A percentile compares a stretch with the other conserved stretches of the same genome.
phyloP scores from a whole-genome alignment of 92 coral and sea anemone genomes.

The Micromussa lordhowensis region DNA sequence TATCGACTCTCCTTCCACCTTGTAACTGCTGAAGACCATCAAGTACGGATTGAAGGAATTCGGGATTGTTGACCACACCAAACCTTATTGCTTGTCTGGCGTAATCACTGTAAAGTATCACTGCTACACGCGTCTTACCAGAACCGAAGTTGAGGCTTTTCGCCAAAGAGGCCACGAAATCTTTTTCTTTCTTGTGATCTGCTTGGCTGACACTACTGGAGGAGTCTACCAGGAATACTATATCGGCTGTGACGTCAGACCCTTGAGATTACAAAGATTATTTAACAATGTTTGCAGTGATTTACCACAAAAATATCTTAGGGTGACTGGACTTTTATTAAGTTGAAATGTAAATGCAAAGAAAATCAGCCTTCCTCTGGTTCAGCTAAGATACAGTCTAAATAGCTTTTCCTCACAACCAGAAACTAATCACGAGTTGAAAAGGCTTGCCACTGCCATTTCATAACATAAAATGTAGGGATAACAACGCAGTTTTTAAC shows the following conservation, averaged over 20 bases:
- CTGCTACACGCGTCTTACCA: constrained; percentile 68
- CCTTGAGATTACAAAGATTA: neutral
- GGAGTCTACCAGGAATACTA: constrained; percentile 70
- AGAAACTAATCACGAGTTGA: no score
- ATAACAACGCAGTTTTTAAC: no score
- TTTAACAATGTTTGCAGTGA: neutral
- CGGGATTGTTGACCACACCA: constrained; percentile 20
- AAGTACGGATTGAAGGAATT: constrained; percentile 36
- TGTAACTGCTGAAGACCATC: constrained; percentile 55
- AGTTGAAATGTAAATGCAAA: no score
- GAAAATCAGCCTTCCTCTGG: no score
- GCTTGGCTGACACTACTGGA: constrained; percentile 53
- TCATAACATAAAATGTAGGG: no score
- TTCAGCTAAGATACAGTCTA: no score
- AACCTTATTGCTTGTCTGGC: constrained; percentile 37
- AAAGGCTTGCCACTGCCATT: no score
- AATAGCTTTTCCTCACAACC: no score
- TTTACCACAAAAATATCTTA: no score
- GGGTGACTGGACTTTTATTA: no score
- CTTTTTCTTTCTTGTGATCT: constrained; percentile 53
- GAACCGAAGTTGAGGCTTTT: constrained; percentile 50
- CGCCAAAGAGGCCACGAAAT: constrained; percentile 59
- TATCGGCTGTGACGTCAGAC: constrained; percentile 57
- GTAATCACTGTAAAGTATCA: constrained; percentile 51
- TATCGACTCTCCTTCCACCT: constrained; percentile 58